phyloP scores from a whole-genome alignment of 2,888 invertebrate species.

The Slavum lentiscoides region DNA sequence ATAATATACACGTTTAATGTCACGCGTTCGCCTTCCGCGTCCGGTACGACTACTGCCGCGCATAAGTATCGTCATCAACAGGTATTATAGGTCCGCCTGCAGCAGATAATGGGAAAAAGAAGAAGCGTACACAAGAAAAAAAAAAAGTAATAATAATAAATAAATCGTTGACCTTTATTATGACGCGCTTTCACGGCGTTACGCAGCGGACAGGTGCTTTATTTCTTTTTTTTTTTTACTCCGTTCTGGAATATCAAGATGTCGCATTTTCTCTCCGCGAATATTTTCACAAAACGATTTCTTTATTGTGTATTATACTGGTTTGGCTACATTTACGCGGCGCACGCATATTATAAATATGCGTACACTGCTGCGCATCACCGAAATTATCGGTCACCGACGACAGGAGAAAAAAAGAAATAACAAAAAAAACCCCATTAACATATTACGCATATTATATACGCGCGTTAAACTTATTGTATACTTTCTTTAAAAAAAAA shows the following conservation, averaged over 20 bases:
- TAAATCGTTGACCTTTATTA: slow-evolving; percentile 49
- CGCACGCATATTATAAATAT: background rate
- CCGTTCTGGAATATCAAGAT: slow-evolving; percentile 51
- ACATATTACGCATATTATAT: slow-evolving; percentile 4
- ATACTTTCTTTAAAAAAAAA: slow-evolving; percentile 28
- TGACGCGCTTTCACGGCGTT: slow-evolving; percentile 47
- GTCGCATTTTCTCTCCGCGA: slow-evolving; percentile 48
- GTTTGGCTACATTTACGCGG: slow-evolving; percentile 32
- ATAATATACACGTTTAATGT: slow-evolving; percentile 40
- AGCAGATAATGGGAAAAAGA: slow-evolving; percentile 38
- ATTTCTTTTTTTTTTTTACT: slow-evolving; percentile 33
- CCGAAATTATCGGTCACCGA: slow-evolving; percentile 29
- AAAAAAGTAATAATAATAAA: slow-evolving; percentile 12
- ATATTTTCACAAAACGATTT: slow-evolving; percentile 49
- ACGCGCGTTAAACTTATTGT: background rate
- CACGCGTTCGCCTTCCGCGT: slow-evolving; percentile 44
- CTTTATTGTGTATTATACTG: slow-evolving; percentile 44
- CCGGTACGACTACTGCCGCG: slow-evolving; percentile 49
- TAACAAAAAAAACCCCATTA: background rate
- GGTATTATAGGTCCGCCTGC: slow-evolving; percentile 21
- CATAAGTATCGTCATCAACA: slow-evolving; percentile 34
- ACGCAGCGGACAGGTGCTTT: slow-evolving; percentile 26
- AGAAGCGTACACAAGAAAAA: slow-evolving; percentile 38
- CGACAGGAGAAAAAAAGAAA: slow-evolving; percentile 2
- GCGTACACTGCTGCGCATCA: background rate